Evolutionary conservation across 2,888 invertebrate species (phyloP), one percentile per base, ranked within the genome.

Genomic region (Nomada ferruginata): DNA sequence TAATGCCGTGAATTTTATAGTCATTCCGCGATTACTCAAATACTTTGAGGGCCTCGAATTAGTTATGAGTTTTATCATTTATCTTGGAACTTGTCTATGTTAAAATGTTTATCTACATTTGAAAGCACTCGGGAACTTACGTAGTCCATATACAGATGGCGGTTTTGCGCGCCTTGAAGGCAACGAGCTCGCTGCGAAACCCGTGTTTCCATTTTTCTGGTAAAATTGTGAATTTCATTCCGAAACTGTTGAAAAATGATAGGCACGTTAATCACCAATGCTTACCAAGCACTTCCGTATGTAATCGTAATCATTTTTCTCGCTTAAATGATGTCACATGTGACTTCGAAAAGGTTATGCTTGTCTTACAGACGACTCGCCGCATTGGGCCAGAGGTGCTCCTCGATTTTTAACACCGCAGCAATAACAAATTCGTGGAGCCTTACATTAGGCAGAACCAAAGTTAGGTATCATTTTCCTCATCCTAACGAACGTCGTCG

Each of bases 401-500:
- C 79, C 0, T 44, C 73, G 5, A 55, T 64, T 0, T 61, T 66
- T 50, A 53, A n/a, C 60, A 5, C 74, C 63, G 13, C 80, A 26
- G 47, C 70, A 61, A 26, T 77, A 15, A 47, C 75, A 11, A 86
- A 61, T 65, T 66, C 60, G 47, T 93, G 93, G 92, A 89, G 87
- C 53, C 74, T 90, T 23, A 90, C 88, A 9, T 79, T 88, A 0
- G 70, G 86, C 9, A 88, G 95, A 76, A 95, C 93, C 1, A 94
- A 95, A 87, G 95, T 97, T 0, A 95, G 97, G 63, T 95, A 95
- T 89, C 95, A 97, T 89, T 97, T 97, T 89, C 97, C 97, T 0
- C 95, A 96, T 61, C 96, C 97, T 0, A 96, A 95, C 70, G 97
- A 97, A 94, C 95, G 95, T 0, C 96, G 95, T 89, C 95, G 97